A percentile compares a stretch with the other conserved stretches of the same genome.
Evolutionary conservation across 1,140 invertebrate species (phyloP).

Genomic region (Bombus superbus): DNA sequence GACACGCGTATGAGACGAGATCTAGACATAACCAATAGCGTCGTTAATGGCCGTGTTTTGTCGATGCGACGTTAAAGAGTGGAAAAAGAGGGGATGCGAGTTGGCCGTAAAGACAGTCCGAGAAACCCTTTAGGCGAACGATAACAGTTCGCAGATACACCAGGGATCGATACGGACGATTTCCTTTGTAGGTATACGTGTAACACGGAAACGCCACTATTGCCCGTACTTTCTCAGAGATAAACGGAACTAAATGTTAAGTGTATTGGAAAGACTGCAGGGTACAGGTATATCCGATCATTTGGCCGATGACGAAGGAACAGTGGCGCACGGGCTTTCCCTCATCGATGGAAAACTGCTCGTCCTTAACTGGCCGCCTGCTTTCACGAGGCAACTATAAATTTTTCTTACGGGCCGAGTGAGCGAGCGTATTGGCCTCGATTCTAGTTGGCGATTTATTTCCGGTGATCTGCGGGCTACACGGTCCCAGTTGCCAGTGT

Average conservation of each 20-base stretch:
- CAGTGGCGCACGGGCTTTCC: not conserved
- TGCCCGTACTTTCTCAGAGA: not conserved
- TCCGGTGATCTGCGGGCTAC: conserved; percentile 12
- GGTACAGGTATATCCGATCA: not conserved
- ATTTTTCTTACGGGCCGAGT: conserved; percentile 42
- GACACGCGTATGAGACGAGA: no score
- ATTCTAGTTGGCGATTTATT: conserved; percentile 35
- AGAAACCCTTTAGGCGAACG: not conserved
- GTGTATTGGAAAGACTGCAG: conserved; percentile 35
- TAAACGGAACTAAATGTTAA: conserved; percentile 31
- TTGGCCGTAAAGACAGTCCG: not conserved
- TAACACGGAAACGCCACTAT: not conserved
- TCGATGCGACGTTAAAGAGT: no score
- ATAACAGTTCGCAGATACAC: not conserved
- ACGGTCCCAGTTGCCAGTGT: not conserved
- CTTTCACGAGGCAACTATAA: conserved; percentile 23
- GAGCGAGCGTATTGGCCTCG: conserved; percentile 36
- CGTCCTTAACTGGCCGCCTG: conserved; percentile 20
- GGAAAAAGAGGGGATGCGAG: not conserved
- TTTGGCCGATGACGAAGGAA: conserved; percentile 5
- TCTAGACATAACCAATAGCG: not conserved
- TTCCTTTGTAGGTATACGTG: not conserved
- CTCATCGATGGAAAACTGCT: conserved; percentile 14
- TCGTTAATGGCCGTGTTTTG: not conserved
- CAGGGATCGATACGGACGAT: conserved; percentile 3